Conservation (phyloP, 2,888 invertebrate species). For the Alcis repandata region DNA sequence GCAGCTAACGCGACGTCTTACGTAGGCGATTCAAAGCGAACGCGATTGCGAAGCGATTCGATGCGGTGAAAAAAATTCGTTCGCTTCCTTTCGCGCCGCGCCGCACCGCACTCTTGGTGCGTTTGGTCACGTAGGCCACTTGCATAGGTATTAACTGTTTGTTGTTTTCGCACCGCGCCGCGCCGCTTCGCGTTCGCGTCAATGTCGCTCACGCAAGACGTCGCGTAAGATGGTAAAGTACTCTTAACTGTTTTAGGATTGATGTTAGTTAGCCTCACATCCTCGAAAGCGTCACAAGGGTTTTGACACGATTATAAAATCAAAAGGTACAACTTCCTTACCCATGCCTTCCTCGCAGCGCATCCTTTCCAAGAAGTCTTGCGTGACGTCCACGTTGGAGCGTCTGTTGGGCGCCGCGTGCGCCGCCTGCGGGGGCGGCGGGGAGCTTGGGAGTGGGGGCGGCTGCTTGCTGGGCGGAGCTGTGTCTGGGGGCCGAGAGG, state of each 20-base stretch:
- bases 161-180: conserved; percentile 9
- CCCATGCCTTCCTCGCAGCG: conserved; percentile 36
- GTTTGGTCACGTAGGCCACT: conserved; percentile 6
- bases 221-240: no score
- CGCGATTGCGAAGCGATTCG: no score
- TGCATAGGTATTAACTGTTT: background rate
- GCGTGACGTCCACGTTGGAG: conserved; percentile 6
- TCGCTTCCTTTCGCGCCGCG: background rate
- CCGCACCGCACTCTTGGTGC: conserved; percentile 4
- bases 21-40: no score
- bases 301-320: no score
- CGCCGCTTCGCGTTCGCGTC: conserved; percentile 5
- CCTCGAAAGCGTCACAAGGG: no score
- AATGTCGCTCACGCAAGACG: conserved; percentile 7
- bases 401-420: conserved; percentile 6
- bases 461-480: background rate
- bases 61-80: no score
- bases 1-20: no score
- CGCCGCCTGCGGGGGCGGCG: background rate
- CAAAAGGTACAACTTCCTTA: background rate
- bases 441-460: background rate
- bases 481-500: background rate
- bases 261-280: no score
- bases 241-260: no score
- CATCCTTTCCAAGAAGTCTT: conserved; percentile 37